These are phyloP conservation scores for Saccostrea echinata DNA, from an alignment of 1,140 invertebrate genomes.

Conservation along the genomic window DNA sequence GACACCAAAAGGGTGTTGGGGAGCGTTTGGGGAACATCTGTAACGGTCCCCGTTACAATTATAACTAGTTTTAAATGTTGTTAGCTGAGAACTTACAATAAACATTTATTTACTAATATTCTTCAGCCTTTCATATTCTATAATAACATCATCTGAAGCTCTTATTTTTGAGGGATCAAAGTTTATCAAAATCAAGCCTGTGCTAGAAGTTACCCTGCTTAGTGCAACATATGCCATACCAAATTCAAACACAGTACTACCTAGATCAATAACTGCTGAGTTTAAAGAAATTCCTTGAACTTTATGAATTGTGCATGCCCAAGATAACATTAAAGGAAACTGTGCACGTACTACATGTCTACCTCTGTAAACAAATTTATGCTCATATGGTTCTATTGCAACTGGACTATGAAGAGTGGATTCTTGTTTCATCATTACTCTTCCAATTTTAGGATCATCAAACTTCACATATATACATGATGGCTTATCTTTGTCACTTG, in stretches of 20 bases:
- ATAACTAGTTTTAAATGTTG: too few species aligned
- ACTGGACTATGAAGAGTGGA: background rate
- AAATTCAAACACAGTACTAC: slow-evolving; percentile 51
- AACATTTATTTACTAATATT: background rate
- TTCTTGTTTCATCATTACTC: background rate
- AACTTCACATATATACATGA: slow-evolving; percentile 50
- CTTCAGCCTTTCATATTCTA: slow-evolving; percentile 20
- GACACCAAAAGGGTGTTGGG: too few species aligned
- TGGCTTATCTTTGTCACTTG: background rate
- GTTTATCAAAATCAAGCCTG: slow-evolving; percentile 41
- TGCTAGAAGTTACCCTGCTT: slow-evolving; percentile 48
- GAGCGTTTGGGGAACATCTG: too few species aligned
- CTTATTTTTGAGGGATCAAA: slow-evolving; percentile 30
- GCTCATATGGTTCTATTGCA: slow-evolving; percentile 44
- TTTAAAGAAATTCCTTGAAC: slow-evolving; percentile 57
- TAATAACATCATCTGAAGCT: slow-evolving; percentile 28
- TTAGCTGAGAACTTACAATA: background rate
- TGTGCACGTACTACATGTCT: slow-evolving; percentile 49
- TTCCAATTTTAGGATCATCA: slow-evolving; percentile 56
- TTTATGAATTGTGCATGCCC: slow-evolving; percentile 61
- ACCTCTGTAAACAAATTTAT: slow-evolving; percentile 43
- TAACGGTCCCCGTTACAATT: too few species aligned
- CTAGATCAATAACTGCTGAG: slow-evolving; percentile 48
- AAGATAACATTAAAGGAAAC: slow-evolving; percentile 56
- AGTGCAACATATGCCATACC: slow-evolving; percentile 61